Base-by-base conservation (phyloP, 1,140 invertebrate genomes). In the Hermetia illucens region DNA sequence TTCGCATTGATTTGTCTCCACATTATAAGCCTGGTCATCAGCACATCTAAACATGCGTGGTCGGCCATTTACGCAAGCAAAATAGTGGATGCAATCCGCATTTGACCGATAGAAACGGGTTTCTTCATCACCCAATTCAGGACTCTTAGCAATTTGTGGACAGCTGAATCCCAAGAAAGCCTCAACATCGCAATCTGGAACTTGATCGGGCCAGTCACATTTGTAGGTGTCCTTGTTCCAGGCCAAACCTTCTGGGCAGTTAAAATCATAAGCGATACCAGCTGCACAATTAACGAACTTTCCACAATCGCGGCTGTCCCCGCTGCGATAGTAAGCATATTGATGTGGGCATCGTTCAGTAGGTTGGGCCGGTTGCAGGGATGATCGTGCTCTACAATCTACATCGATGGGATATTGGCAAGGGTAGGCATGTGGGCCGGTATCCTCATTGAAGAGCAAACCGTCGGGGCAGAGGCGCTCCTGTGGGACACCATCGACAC, bases 181-280 rank as follows among this genome's bases (percentile, higher is more conserved):
- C 72, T 84, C 81, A 31, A 75, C 77, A 51, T 86, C 78, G 44
- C 82, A 87, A 21, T 79, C 74, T 4, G 70, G 51, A 1, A 83
- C 83, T 54, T 81, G 70, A 61, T 89, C 85, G 2, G 84, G 83
- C 86, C 86, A 92, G 43, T 89, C 83, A 53, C 88, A 91, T 22
- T 41, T 65, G 57, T 85, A 82, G 6, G 63, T 75, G 24, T 76
- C 71, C 4, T 74, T 62, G 52, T 82, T 84, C 62, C 82, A 92
- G 12, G 87, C 85, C 16, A 93, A 64, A 21, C 89, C 88, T 53
- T 84, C 83, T 0, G 83, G 82, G 43, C 66, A 69, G 41, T 68
- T 64, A 13, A 69, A 66, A 1, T 63, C 49, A 25, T 56, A 66
- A 12, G 55, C 66, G 4, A 54, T 44, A n/a, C 87, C 87, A 29